These are phyloP conservation scores for Melanostoma scalare DNA, from an alignment of 2,888 invertebrate genomes.

Conservation along the genomic window DNA sequence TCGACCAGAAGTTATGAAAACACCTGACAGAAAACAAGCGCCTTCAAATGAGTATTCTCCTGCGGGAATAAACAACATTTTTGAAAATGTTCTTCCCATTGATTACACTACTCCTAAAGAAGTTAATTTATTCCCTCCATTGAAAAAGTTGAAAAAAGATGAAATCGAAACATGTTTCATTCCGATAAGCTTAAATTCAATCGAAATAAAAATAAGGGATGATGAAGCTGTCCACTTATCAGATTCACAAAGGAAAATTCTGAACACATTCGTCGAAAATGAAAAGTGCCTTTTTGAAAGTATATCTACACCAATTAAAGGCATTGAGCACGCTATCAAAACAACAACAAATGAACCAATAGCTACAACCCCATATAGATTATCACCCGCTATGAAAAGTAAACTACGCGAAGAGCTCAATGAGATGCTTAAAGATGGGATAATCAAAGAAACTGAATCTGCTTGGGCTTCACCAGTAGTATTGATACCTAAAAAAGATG, in stretches of 20 bases:
- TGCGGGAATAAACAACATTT: conserved; percentile 40
- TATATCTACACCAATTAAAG: conserved; percentile 1
- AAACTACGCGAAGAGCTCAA: conserved; percentile 74
- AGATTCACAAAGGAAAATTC: not conserved
- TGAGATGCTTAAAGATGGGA: conserved; percentile 73
- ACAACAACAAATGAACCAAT: conserved; percentile 47
- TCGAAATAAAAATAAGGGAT: conserved; percentile 7
- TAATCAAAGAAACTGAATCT: conserved; percentile 79
- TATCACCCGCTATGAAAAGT: conserved; percentile 22
- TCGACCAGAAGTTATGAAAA: not conserved
- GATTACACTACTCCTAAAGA: conserved; percentile 5
- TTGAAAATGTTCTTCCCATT: conserved; percentile 26
- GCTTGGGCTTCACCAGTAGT: conserved; percentile 79
- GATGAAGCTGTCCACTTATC: conserved; percentile 21
- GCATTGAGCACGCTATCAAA: conserved; percentile 31
- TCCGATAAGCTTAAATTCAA: conserved; percentile 16
- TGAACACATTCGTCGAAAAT: not conserved
- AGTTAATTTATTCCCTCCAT: conserved; percentile 3
- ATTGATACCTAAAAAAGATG: conserved; percentile 78
- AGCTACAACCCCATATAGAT: conserved; percentile 40
- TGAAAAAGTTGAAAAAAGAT: conserved; percentile 10
- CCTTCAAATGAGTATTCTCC: conserved; percentile 42
- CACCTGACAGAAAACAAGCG: not conserved
- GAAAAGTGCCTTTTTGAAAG: conserved; percentile 11
- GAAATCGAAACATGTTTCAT: conserved; percentile 1